phyloP scores from a whole-genome alignment of 2,797 vertebrate species.

The Chlorospingus semifuscus region DNA sequence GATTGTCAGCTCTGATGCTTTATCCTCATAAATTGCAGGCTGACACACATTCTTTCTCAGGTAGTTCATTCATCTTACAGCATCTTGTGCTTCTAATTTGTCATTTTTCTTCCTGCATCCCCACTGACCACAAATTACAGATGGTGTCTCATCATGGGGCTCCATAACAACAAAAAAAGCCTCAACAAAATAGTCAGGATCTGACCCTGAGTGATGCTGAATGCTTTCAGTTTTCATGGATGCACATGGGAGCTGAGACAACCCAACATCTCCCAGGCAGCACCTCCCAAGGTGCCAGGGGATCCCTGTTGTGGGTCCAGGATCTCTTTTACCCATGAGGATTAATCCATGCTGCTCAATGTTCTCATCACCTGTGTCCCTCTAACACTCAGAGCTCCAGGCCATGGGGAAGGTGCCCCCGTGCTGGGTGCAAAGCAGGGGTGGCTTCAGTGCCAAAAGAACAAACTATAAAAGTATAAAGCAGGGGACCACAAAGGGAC shows the following conservation, averaged over 20 bases:
- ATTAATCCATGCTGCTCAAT: background rate
- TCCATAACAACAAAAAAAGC: slow-evolving; percentile 30
- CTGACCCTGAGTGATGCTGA: background rate
- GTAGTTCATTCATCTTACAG: slow-evolving; percentile 58
- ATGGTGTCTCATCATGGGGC: slow-evolving; percentile 45
- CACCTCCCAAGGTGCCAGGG: background rate
- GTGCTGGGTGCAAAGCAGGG: background rate
- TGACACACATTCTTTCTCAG: slow-evolving; percentile 50
- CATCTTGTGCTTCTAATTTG: slow-evolving; percentile 60
- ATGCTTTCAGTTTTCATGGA: background rate
- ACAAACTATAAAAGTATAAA: background rate
- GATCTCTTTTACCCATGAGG: background rate
- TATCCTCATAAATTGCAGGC: slow-evolving; percentile 60
- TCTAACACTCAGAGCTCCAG: background rate
- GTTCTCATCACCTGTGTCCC: background rate
- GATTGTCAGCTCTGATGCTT: slow-evolving; percentile 61
- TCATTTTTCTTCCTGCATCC: slow-evolving; percentile 48
- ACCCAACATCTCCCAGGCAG: background rate
- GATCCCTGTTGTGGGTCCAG: background rate
- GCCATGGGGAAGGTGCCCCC: background rate
- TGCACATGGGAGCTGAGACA: background rate
- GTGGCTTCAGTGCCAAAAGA: background rate
- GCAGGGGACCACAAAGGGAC: background rate
- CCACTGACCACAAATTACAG: slow-evolving; percentile 58
- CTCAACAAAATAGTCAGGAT: background rate